Conservation (phyloP, 2,113 vertebrate genomes). For the Diglossa brunneiventris region DNA sequence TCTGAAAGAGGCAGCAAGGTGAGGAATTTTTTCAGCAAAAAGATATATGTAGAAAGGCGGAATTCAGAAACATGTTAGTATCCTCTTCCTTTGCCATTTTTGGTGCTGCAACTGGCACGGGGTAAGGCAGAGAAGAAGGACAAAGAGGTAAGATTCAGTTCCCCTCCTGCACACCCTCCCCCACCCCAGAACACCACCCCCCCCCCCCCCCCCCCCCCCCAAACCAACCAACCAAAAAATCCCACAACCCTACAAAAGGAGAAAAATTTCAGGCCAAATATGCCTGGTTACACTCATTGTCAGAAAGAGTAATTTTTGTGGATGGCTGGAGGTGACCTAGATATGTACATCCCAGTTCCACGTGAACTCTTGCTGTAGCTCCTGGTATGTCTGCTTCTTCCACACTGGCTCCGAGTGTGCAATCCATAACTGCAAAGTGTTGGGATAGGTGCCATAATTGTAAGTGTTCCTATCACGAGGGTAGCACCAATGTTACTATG, state of each 20-base stretch:
- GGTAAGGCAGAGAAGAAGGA: neutral
- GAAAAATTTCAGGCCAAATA: neutral
- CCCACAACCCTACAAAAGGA: neutral
- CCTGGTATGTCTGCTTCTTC: neutral
- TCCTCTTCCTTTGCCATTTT: neutral
- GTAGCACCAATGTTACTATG: neutral
- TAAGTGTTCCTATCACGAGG: neutral
- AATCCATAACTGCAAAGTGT: rapidly evolving
- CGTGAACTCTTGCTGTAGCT: neutral
- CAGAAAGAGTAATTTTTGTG: neutral
- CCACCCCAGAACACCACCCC: no score
- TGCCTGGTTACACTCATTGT: neutral
- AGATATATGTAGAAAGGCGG: neutral
- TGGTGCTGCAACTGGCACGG: neutral
- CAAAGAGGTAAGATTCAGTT: neutral
- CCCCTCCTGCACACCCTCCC: neutral
- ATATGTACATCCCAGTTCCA: neutral
- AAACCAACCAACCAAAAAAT: neutral
- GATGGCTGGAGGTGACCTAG: slow-evolving; percentile 28
- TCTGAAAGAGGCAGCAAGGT: neutral
- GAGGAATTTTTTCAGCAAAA: neutral
- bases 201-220: no score
- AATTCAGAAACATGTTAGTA: neutral
- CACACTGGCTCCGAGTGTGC: neutral
- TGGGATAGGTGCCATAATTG: neutral